Evolutionary conservation across 1,140 invertebrate genomes (phyloP), one percentile per base, ranked within the genome.

Genomic region (Coenobita brevimanus): DNA sequence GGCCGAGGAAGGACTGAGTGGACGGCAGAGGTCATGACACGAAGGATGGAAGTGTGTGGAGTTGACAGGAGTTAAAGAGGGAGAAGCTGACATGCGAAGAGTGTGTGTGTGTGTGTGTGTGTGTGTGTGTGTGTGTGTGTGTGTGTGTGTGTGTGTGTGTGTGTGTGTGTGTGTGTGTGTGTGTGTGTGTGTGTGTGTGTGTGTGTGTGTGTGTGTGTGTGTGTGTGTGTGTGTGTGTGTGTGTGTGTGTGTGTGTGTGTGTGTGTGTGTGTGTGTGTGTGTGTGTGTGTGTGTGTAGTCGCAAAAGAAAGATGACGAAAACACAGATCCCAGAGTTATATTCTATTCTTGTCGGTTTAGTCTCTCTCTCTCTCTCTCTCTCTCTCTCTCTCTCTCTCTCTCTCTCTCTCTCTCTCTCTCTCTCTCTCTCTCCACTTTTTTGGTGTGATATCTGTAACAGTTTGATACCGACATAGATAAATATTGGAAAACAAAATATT

Each of bases 231-330:
- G 33, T 82, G 38, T 82, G 33, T 67, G 54, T 82, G 38, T 82
- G 54, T 82, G 33, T 67, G 62, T 82, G 33, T 54, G 54, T 82
- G 62, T 82, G 54, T 82, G 54, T 67, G 62, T 82, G 54, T 82
- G 30, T 82, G 57, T 82, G 41, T 81, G 21, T 36, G 17, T 2
- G 17, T 41, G n/a, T 57, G 3, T 81, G 13, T 41, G 21, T 6
- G 57, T 62, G 21, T 4, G 46, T 4, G 30, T 17, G 41, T 6
- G 41, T 27, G 41, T 17, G n/a, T 41, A 41, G 30, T 15, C 41
- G n/a, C n/a, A n/a, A n/a, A n/a, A n/a, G n/a, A n/a, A n/a, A n/a
- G n/a, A n/a, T n/a, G n/a, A n/a, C n/a, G n/a, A n/a, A n/a, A n/a
- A n/a, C n/a, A n/a, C n/a, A n/a, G n/a, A n/a, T n/a, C n/a, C n/a